Base-by-base conservation (phyloP, 1,140 invertebrate genomes). In the Charaxes varanes region DNA sequence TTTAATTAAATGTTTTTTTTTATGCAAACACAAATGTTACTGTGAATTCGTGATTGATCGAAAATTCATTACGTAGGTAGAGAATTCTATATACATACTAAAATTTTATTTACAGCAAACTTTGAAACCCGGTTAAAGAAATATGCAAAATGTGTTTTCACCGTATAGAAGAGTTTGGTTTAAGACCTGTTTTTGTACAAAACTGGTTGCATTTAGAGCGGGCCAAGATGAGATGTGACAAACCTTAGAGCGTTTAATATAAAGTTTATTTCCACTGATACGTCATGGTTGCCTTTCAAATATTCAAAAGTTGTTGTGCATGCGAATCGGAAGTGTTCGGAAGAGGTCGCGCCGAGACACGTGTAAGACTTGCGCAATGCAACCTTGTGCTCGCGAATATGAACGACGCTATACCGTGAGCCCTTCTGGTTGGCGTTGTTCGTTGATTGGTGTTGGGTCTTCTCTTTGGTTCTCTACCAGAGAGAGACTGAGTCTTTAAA, bases 271-370 rank as follows among this genome's bases (percentile, higher is more conserved):
- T 70, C 59, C 63, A 63, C 43, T 40, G 28, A 26, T 50, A 53
- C 51, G 49, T 69, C 53, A 69, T 59, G 51, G 62, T 56, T 59
- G 53, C 60, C 66, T 69, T 77, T 72, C 68, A 69, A 72, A 62
- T 58, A 61, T 59, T 66, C 44, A 62, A 52, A 60, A 63, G 59
- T 62, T 46, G 59, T 63, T 65, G 68, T 76, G 66, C 70, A 69
- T 67, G 72, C 76, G 64, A 77, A 81, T 81, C 77, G 77, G 77
- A 81, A 79, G 74, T 79, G 68, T 61, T 76, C 41, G 41, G 65
- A 58, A 64, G 72, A 78, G 73, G 74, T 70, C 72, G 66, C 27
- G 45, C 45, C 57, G 44, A 35, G 44, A 67, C 77, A 77, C 69
- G 73, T 77, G 73, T 77, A 74, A 72, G 40, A 35, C 62, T 81